Base-by-base conservation (phyloP, 2,113 vertebrate species). In the Clinocottus analis region DNA sequence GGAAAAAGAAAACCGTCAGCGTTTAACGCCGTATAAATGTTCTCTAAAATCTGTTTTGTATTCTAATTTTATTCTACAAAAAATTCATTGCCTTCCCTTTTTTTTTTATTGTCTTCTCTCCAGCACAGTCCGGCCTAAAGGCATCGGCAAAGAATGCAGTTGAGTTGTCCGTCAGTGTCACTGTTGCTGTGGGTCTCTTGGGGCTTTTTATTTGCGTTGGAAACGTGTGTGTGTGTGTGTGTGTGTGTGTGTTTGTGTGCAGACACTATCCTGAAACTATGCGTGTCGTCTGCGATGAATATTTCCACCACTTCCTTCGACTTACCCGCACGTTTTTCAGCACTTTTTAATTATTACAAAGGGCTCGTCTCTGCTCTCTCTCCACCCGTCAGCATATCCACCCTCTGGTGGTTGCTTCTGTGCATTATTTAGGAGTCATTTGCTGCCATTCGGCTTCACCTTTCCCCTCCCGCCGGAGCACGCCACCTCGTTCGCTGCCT, bases 291-390 rank as follows among this genome's bases (percentile, higher is more conserved):
- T 49, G 41, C 59, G 76, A 76, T 60, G 79, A 87, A 79, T 77
- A 63, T 85, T 81, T 72, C 68, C 81, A 72, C 79, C 60, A 58
- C n/a, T n/a, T n/a, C n/a, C n/a, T n/a, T n/a, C n/a, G n/a, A n/a
- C n/a, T n/a, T n/a, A n/a, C n/a, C n/a, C n/a, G n/a, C n/a, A n/a
- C n/a, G n/a, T n/a, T n/a, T n/a, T n/a, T n/a, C n/a, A n/a, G n/a
- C n/a, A n/a, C n/a, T n/a, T n/a, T n/a, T n/a, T 93, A 94, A 94
- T 93, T 93, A 93, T 87, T 91, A 90, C 87, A 91, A 93, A 93
- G 90, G 89, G 86, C 86, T 81, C 53, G 66, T n/a, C n/a, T n/a
- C n/a, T n/a, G n/a, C n/a, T n/a, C 88, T 31, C 69, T 80, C 83
- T 70, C 67, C n/a, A 45, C 35, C 55, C 72, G 25, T 70, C 80